Base-by-base conservation (phyloP, 53 echinoderm and acorn worm genomes). In the Arbacia lixula region DNA sequence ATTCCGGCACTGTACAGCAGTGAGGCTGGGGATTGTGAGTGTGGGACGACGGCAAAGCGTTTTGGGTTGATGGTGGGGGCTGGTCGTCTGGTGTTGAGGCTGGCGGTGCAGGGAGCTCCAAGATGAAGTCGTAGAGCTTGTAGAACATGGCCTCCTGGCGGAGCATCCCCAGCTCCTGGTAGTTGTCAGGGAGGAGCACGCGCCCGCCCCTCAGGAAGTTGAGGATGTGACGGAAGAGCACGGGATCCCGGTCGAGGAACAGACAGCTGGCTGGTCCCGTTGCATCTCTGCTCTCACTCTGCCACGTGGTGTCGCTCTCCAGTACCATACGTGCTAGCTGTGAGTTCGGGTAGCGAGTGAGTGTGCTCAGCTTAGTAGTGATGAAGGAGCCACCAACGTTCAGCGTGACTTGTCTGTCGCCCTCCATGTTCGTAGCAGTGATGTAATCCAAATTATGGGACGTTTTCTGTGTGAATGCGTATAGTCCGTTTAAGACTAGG, bases 211-310 rank as follows among this genome's bases (percentile, higher is more conserved):
- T 36, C 0, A 68, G 68, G 39, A 19, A 68, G 40, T 68, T 68
- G 0, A 68, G 68, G 25, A 68, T 68, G 68, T 37, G 68, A 25
- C 68, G 68, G 68, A 68, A 68, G 33, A 68, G 68, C 4, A n/a
- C 20, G 20, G 68, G 68, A 25, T 68, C 38, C 17, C 68, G 36
- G 22, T 68, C 68, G 35, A 68, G 12, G 68, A 68, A 68, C 19
- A 68, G 4, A 39, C 5, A 37, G 25, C 68, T 39, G 14, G 21
- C 55, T 3, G 20, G 21, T 0, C 17, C 19, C 19, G 5, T 1
- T 4, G 12, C 14, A 25, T 17, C 14, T 16, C 16, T 19, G 5
- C 12, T 35, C 68, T 37, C 68, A n/a, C n/a, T n/a, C n/a, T n/a
- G n/a, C n/a, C n/a, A n/a, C n/a, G n/a, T n/a, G n/a, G n/a, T n/a